A percentile compares a stretch with the other conserved stretches of the same genome.
Evolutionary conservation across 2,113 vertebrate genomes (phyloP).

Genomic region (Urocynchramus pylzowi): DNA sequence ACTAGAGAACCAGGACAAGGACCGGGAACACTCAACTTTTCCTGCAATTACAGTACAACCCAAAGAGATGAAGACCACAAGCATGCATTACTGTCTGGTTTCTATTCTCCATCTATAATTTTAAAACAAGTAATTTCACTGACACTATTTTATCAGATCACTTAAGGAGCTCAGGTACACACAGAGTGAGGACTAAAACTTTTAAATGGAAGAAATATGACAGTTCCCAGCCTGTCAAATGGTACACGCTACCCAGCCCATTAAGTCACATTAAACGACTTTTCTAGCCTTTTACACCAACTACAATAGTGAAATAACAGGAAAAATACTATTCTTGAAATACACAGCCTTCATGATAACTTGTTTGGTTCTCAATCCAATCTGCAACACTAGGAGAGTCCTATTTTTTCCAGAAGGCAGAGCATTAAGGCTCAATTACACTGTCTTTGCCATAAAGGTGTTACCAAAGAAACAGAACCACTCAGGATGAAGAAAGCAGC

Average conservation of each 20-base stretch:
- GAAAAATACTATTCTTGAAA: not conserved
- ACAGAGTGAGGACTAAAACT: not conserved
- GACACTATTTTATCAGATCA: not conserved
- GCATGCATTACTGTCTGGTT: not conserved
- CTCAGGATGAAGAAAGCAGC: not conserved
- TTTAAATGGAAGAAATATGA: not conserved
- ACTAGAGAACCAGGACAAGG: not conserved
- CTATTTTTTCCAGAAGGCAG: not conserved
- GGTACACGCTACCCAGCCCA: rapidly evolving
- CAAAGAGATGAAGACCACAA: not conserved
- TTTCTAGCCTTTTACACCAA: not conserved
- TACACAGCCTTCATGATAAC: not conserved
- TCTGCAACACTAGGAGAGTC: not conserved
- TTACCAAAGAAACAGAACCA: not conserved
- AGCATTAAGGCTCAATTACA: not conserved
- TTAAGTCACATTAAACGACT: not conserved
- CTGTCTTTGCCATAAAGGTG: not conserved
- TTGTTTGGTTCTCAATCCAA: not conserved
- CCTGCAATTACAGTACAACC: not conserved
- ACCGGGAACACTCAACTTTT: not conserved
- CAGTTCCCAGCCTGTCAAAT: not conserved
- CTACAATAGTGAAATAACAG: not conserved
- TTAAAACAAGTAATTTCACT: not conserved
- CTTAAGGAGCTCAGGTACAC: not conserved
- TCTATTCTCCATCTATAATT: not conserved